These are phyloP conservation scores for Hephaestus fuliginosus DNA, from an alignment of 2,797 vertebrate genomes.

Conservation along the genomic window DNA sequence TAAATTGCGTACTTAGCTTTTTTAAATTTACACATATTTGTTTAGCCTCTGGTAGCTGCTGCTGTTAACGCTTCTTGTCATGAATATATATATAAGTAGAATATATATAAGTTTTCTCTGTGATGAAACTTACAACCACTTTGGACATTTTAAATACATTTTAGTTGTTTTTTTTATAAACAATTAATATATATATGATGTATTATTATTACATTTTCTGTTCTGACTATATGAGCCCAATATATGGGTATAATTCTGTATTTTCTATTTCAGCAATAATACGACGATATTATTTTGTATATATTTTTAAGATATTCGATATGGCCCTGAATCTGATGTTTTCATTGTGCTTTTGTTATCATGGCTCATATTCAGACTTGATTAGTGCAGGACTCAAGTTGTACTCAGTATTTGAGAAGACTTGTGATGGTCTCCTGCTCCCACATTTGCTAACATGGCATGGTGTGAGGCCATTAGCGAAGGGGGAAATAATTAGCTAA, in stretches of 20 bases:
- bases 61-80: background rate
- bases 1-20: background rate
- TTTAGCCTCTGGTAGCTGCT: background rate
- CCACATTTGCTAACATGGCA: conserved; percentile 51
- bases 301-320: background rate
- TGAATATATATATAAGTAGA: no score
- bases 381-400: background rate
- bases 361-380: background rate
- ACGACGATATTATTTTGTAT: background rate
- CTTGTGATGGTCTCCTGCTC: conserved; percentile 33
- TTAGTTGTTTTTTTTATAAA: background rate
- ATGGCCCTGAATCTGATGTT: background rate
- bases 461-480: conserved; percentile 63
- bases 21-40: background rate
- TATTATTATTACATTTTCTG: background rate
- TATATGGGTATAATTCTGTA: background rate
- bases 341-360: background rate
- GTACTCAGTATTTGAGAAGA: conserved; percentile 9
- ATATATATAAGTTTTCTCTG: no score
- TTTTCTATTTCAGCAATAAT: background rate
- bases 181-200: background rate
- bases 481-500: conserved; percentile 73
- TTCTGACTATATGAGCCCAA: background rate
- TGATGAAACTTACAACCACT: no score
- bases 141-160: no score